Evolutionary conservation across 2,797 vertebrate genomes (phyloP).

Genomic region (Sebastes melanostomus): DNA sequence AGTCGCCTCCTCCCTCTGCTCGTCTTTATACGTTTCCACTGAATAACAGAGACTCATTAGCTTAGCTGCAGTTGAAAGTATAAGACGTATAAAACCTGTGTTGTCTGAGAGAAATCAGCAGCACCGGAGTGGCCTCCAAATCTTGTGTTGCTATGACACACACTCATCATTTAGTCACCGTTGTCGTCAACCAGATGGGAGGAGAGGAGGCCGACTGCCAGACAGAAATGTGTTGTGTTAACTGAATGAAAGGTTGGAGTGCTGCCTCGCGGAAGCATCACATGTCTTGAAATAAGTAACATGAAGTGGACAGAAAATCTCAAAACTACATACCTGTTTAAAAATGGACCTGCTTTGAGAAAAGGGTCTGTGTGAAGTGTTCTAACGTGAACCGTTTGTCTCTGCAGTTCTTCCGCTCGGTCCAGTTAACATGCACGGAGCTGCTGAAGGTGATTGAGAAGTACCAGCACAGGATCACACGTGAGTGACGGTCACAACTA

Average conservation of each 20-base stretch:
- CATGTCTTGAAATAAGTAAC: not conserved
- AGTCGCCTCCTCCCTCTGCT: slow-evolving; percentile 5
- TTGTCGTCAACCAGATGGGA: not conserved
- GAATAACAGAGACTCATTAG: not conserved
- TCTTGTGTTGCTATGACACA: slow-evolving; percentile 11
- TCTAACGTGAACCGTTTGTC: not conserved
- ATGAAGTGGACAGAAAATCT: not conserved
- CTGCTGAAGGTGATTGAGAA: slow-evolving; percentile 88
- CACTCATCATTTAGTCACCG: not conserved
- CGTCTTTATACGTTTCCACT: not conserved
- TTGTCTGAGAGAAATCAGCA: not conserved
- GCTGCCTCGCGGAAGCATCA: not conserved
- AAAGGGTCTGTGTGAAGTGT: not conserved
- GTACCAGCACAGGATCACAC: slow-evolving; percentile 85
- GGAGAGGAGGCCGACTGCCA: not conserved
- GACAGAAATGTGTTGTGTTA: not conserved
- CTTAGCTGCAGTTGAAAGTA: too few species aligned
- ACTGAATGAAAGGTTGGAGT: too few species aligned
- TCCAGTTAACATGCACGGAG: slow-evolving; percentile 85
- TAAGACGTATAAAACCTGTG: not conserved
- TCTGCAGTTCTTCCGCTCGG: slow-evolving; percentile 84
- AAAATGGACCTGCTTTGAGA: not conserved
- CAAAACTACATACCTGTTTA: not conserved
- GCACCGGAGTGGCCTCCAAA: not conserved
- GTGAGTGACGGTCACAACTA: slow-evolving; percentile 70